Evolutionary conservation across 2,888 invertebrate genomes (phyloP).

Genomic region (Calephelis perditalis): DNA sequence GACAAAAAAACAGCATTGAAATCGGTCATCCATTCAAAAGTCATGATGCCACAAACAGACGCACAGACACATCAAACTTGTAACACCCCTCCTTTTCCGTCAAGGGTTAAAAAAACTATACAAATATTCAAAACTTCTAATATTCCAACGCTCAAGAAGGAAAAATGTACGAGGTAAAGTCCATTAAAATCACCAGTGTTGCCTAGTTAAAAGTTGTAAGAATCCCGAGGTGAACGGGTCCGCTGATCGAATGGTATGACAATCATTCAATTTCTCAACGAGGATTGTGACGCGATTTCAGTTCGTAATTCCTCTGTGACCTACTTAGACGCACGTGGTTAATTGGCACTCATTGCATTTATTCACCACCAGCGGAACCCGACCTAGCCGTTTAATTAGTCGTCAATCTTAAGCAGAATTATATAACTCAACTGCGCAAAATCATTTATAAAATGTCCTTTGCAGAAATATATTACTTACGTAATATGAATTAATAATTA

Average conservation of each 20-base stretch:
- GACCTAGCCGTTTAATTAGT: slow-evolving; percentile 48
- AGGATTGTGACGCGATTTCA: slow-evolving; percentile 32
- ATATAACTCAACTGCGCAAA: slow-evolving; percentile 10
- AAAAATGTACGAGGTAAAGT: not conserved
- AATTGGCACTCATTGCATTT: slow-evolving; percentile 52
- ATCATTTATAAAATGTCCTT: not conserved
- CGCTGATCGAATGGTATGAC: slow-evolving; percentile 24
- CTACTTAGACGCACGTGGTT: slow-evolving; percentile 51
- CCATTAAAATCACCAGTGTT: not conserved
- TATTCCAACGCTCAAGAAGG: not conserved
- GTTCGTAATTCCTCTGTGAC: slow-evolving; percentile 49
- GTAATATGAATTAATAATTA: too few relatives aligned
- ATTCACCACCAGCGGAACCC: slow-evolving; percentile 22
- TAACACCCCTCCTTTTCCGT: too few relatives aligned
- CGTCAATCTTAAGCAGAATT: slow-evolving; percentile 15
- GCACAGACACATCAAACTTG: too few relatives aligned
- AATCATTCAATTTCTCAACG: slow-evolving; percentile 24
- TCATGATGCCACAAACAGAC: too few relatives aligned
- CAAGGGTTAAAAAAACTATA: too few relatives aligned
- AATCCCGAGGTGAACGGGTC: slow-evolving; percentile 33
- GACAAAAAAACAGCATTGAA: too few relatives aligned
- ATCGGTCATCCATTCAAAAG: too few relatives aligned
- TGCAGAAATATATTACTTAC: too few relatives aligned
- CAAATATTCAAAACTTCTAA: too few relatives aligned
- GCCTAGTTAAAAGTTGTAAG: slow-evolving; percentile 18